phyloP scores from a whole-genome alignment of 2,797 vertebrate genomes.

The Psittacula derbiana region DNA sequence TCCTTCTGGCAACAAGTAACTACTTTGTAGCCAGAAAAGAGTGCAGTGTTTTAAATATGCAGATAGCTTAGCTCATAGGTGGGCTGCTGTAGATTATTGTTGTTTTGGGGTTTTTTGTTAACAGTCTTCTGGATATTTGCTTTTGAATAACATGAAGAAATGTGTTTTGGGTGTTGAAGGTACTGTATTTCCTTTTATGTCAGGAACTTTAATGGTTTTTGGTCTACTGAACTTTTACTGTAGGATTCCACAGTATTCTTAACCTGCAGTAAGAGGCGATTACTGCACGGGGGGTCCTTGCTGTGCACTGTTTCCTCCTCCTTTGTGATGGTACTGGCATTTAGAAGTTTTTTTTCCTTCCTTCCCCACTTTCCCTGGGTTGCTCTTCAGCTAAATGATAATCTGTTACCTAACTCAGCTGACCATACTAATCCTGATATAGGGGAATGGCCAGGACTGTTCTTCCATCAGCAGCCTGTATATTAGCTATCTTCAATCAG shows the following conservation, averaged over 20 bases:
- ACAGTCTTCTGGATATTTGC: not conserved
- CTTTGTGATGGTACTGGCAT: not conserved
- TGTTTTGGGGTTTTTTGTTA: not conserved
- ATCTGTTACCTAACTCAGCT: not conserved
- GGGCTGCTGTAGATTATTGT: not conserved
- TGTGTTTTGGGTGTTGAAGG: not conserved
- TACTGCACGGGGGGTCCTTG: not conserved
- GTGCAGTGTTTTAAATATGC: not conserved
- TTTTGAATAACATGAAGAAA: not conserved
- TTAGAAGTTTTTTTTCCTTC: not conserved
- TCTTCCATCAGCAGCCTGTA: not conserved
- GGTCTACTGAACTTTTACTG: not conserved
- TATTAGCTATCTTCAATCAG: not conserved
- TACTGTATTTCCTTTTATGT: not conserved
- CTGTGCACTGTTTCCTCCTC: not conserved
- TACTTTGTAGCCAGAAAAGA: not conserved
- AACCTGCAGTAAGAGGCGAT: not conserved
- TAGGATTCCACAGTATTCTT: not conserved
- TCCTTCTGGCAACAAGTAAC: not conserved
- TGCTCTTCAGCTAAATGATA: not conserved
- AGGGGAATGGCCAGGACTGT: not conserved
- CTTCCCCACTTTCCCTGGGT: not conserved
- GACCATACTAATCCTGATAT: fast-evolving
- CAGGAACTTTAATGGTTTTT: not conserved
- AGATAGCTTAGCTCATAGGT: not conserved